Percentiles rank a stretch among this genome's conserved stretches.
Evolutionary conservation across 2,113 vertebrate species (phyloP).

Genomic region (Promerops cafer): DNA sequence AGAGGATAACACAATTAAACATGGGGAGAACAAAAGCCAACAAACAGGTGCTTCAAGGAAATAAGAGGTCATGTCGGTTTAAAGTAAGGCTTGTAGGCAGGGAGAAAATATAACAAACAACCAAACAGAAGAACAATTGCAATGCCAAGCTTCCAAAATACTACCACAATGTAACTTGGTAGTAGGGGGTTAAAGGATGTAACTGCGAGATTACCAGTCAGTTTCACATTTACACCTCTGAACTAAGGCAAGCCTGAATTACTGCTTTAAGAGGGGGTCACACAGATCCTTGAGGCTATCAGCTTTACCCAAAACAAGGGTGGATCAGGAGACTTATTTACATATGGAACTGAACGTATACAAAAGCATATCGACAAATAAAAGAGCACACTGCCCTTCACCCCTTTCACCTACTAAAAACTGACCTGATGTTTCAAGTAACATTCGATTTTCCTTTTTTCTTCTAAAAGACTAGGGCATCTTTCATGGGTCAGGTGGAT

Average conservation of each 20-base stretch:
- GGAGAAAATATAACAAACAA: background rate
- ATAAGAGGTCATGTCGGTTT: background rate
- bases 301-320: accelerated
- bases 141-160: background rate
- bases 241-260: background rate
- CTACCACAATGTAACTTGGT: background rate
- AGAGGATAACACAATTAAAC: background rate
- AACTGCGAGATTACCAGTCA: background rate
- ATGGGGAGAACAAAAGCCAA: background rate
- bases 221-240: background rate
- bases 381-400: background rate
- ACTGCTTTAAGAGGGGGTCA: background rate
- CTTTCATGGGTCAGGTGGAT: background rate
- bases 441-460: background rate
- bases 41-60: background rate
- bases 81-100: background rate
- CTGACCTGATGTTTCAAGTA: background rate
- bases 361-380: background rate
- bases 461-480: background rate
- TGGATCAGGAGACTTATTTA: background rate
- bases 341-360: background rate
- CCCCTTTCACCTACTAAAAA: background rate
- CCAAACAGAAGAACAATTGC: background rate
- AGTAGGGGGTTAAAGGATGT: background rate
- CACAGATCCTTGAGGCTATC: background rate